Conservation (phyloP, 1,140 invertebrate genomes). For the Ceratosolen fusciceps region DNA sequence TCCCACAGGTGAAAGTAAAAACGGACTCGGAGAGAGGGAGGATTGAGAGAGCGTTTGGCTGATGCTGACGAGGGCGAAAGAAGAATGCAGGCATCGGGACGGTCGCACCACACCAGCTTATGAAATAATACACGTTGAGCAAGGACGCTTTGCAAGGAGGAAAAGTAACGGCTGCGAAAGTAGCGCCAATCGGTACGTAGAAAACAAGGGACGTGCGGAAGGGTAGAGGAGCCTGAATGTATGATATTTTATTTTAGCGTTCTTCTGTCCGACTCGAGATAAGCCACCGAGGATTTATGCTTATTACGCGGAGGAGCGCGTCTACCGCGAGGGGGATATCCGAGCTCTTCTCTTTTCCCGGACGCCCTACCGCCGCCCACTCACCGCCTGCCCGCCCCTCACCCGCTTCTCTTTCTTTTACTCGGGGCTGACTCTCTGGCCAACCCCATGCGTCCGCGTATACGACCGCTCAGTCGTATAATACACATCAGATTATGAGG, state of each 20-base stretch:
- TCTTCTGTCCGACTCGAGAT: conserved; percentile 68
- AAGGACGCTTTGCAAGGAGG: conserved; percentile 16
- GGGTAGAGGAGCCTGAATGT: conserved; percentile 65
- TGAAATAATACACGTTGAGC: background rate
- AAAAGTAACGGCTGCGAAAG: conserved; percentile 5
- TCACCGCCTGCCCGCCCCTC: conserved; percentile 11
- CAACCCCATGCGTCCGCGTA: conserved; percentile 52
- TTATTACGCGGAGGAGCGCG: conserved; percentile 62
- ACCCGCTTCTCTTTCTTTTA: conserved; percentile 52
- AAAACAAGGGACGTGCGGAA: conserved; percentile 47
- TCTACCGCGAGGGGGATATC: conserved; percentile 48
- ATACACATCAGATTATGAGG: conserved; percentile 67
- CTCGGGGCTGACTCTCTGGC: conserved; percentile 47
- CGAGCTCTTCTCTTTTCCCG: conserved; percentile 41
- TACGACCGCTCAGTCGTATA: conserved; percentile 52
- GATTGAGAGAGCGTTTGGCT: background rate
- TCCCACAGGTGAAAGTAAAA: background rate
- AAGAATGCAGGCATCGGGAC: background rate
- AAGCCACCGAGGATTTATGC: conserved; percentile 71
- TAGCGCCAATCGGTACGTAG: conserved; percentile 50
- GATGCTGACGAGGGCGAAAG: conserved; percentile 29
- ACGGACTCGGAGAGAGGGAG: background rate
- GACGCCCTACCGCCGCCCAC: conserved; percentile 41
- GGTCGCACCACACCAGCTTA: background rate
- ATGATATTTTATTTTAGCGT: conserved; percentile 72